phyloP scores from a whole-genome alignment of 2,888 invertebrate species.

The Stenurella melanura region DNA sequence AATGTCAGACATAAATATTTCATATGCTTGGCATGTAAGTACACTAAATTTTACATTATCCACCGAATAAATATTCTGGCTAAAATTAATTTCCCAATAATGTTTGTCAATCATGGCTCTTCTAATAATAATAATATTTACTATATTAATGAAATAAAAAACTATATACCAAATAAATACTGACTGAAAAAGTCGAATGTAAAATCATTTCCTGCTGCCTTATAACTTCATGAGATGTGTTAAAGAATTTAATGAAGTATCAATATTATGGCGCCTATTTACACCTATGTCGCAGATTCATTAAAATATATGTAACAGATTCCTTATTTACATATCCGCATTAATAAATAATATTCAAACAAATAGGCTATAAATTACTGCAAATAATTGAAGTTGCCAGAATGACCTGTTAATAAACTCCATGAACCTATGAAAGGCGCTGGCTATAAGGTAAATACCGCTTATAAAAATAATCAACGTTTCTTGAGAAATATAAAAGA shows the following conservation, averaged over 20 bases:
- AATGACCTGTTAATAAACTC: background rate
- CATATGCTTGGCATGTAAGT: too few species aligned
- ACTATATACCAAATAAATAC: too few species aligned
- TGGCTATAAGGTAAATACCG: background rate
- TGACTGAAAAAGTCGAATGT: background rate
- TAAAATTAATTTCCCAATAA: too few species aligned
- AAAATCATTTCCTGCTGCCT: background rate
- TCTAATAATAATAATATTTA: too few species aligned
- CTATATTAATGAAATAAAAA: too few species aligned
- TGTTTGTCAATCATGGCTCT: too few species aligned
- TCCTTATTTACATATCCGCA: conserved; percentile 13
- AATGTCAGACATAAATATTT: too few species aligned
- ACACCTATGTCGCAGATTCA: conserved; percentile 12
- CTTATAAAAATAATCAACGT: background rate
- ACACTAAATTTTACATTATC: too few species aligned
- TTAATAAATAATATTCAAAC: conserved; percentile 14
- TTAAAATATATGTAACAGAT: background rate
- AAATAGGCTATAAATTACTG: conserved; percentile 3
- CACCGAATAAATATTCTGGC: too few species aligned
- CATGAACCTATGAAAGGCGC: background rate
- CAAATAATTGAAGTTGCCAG: background rate
- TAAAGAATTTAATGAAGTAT: background rate
- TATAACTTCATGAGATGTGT: background rate
- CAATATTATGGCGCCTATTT: conserved; percentile 6
- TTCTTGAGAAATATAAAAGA: too few species aligned